Conservation (phyloP, 1,140 invertebrate genomes). For the Calliopsis andreniformis region DNA sequence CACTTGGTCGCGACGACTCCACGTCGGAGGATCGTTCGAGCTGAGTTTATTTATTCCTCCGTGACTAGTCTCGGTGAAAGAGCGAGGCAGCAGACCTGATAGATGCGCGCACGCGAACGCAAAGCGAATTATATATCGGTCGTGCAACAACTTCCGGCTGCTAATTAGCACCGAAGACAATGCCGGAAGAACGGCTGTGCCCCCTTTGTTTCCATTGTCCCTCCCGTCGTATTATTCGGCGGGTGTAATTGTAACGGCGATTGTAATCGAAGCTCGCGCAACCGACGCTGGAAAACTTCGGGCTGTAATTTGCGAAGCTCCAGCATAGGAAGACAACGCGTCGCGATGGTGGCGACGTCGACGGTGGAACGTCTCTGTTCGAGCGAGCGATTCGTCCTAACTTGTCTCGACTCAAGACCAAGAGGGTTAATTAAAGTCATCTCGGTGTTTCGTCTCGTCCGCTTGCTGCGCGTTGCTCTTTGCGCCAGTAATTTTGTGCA, state of each 20-base stretch:
- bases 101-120: slow-evolving; percentile 27
- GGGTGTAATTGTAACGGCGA: slow-evolving; percentile 28
- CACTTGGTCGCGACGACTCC: not conserved
- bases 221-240: slow-evolving; percentile 30
- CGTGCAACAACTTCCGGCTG: slow-evolving; percentile 29
- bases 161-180: slow-evolving; percentile 41
- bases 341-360: not conserved
- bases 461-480: too few species aligned
- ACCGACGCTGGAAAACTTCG: slow-evolving; percentile 18
- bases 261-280: slow-evolving; percentile 31
- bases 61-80: slow-evolving; percentile 4
- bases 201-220: slow-evolving; percentile 38
- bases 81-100: not conserved
- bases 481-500: too few species aligned
- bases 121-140: slow-evolving; percentile 35
- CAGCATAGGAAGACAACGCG: not conserved
- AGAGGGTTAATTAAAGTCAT: slow-evolving; percentile 13
- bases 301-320: slow-evolving; percentile 9
- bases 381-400: not conserved
- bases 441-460: not conserved
- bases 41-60: slow-evolving; percentile 6
- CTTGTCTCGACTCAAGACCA: too few species aligned
- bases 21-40: slow-evolving; percentile 3
- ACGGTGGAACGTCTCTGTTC: not conserved
- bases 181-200: slow-evolving; percentile 23